Conservation (phyloP, 92 coral and sea anemone species). For the Epizoanthus scotinus region DNA sequence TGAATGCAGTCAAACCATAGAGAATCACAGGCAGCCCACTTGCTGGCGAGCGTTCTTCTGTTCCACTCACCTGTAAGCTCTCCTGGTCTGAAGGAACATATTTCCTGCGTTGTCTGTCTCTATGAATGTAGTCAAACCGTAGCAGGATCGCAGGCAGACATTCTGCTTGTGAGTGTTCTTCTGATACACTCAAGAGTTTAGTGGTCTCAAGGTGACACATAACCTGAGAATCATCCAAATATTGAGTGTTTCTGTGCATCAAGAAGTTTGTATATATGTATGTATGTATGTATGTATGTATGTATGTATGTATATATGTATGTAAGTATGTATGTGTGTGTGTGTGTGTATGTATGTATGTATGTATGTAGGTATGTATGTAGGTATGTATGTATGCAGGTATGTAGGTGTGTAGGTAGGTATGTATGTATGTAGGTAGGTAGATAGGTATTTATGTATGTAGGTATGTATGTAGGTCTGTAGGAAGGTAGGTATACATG, state of each 20-base stretch:
- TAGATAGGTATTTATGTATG: no score
- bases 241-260: not conserved
- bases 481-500: no score
- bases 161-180: not conserved
- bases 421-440: no score
- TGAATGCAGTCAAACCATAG: no score
- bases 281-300: not conserved
- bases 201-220: slow-evolving; percentile 25
- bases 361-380: no score
- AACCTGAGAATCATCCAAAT: slow-evolving; percentile 2
- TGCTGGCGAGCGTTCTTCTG: no score
- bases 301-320: not conserved
- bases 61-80: not conserved
- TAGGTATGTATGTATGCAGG: no score
- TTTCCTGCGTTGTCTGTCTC: slow-evolving; percentile 24
- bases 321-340: not conserved
- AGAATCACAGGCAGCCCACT: no score
- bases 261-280: not conserved
- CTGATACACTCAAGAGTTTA: slow-evolving; percentile 17
- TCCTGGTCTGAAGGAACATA: slow-evolving; percentile 20
- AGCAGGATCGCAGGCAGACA: slow-evolving; percentile 12
- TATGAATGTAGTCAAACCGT: slow-evolving; percentile 27
- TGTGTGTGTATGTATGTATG: not conserved
- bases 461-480: no score
- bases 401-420: no score